Base-by-base conservation (phyloP, 2,888 invertebrate genomes). In the Thecocarcelia acutangulata region DNA sequence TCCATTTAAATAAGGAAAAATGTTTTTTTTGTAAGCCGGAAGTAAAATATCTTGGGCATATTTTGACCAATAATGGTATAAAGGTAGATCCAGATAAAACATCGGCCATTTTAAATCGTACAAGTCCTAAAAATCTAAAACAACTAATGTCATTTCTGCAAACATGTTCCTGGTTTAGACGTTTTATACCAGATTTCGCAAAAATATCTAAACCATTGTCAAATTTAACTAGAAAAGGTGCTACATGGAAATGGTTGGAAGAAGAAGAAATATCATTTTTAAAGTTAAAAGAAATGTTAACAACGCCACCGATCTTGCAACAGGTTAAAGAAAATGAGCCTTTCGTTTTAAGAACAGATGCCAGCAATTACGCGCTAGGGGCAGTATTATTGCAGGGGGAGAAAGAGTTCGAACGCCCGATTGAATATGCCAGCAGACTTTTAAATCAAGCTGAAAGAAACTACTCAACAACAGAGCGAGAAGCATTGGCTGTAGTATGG, bases 131-230 rank as follows among this genome's bases (percentile, higher is more conserved):
- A 17, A 87, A 86, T 24, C 1, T 85, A 4, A 86, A 86, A 61
- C 84, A 87, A 37, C 1, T 77, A 0, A 15, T 64, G 5, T 77
- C 52, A 1, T 88, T 88, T 59, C 33, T 88, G 5, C 87, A 88
- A 76, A 87, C 84, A 1, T 84, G 84, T 13, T 86, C 85, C 0
- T 89, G 88, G n/a, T n/a, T n/a, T n/a, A n/a, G n/a, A n/a, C n/a
- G n/a, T n/a, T n/a, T n/a, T n/a, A n/a, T n/a, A n/a, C n/a, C n/a
- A n/a, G n/a, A n/a, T n/a, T n/a, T n/a, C n/a, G n/a, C n/a, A n/a
- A n/a, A n/a, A n/a, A n/a, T n/a, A n/a, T n/a, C n/a, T n/a, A n/a
- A n/a, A n/a, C n/a, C n/a, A n/a, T n/a, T n/a, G n/a, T n/a, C n/a
- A n/a, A n/a, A n/a, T n/a, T n/a, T n/a, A n/a, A n/a, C n/a, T n/a